Base-by-base conservation (phyloP, 2,888 invertebrate genomes). In the Xylocampa areola region DNA sequence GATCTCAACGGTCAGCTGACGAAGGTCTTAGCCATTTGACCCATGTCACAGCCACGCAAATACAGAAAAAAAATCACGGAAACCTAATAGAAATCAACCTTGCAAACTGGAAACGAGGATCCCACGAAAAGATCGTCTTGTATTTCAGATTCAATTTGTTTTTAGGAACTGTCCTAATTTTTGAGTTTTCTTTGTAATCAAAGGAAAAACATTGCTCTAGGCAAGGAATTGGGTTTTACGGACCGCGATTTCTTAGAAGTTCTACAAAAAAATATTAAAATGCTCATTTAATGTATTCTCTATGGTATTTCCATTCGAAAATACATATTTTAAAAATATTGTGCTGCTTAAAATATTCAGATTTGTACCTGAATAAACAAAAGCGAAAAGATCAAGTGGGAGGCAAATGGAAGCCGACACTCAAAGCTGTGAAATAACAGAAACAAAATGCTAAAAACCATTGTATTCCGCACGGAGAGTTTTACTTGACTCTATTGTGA, bases 31-130 rank as follows among this genome's bases (percentile, higher is more conserved):
- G 17, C 21, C 21, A 11, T 29, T 59, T 58, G 70, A 78, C 79
- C 82, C 78, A 77, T 81, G 82, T 84, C 82, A 79, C 53, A 45
- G 47, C 17, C 81, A 82, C 36, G 49, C 70, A 61, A 70, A 54
- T 59, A 68, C 53, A 68, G 68, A 75, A 80, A 72, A 82, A 82
- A 78, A 6, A 66, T 65, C 70, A 68, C 73, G 58, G 54, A 57
- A 62, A 69, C 68, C 66, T 68, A 68, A 67, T 65, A 58, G 55
- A 49, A 70, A 61, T 61, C 51, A 50, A 54, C 52, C 53, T 41
- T 49, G 33, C 14, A 40, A 40, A 65, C 47, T n/a, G n/a, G n/a
- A n/a, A n/a, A n/a, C 50, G 57, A 54, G 19, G 23, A 30, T 19
- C 7, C 3, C 16, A 35, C 10, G 13, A 13, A 35, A 35, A 35